Base-by-base conservation (phyloP, 2,888 invertebrate species). In the Abrostola tripartita region DNA sequence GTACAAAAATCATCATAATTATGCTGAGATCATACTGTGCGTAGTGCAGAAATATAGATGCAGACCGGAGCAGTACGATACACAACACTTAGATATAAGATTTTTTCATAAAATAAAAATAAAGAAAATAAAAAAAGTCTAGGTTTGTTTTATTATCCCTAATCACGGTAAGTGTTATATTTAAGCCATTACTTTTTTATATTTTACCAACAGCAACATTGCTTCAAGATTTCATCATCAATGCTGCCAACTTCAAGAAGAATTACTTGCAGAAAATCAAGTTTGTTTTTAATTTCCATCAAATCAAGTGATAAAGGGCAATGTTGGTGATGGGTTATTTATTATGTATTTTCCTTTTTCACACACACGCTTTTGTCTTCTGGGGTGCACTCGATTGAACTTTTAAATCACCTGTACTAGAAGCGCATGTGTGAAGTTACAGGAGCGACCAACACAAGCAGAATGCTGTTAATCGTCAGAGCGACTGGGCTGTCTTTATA, bases 131-230 rank as follows among this genome's bases (percentile, higher is more conserved):
- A 47, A 47, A 47, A 42, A 0, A 47, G 14, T 14, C 8, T 14
- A 44, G 12, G 44, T 47, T 47, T 24, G 44, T 47, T 47, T 47
- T 14, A 47, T 47, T 47, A 47, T 14, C 44, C 44, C 1, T 9
- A 14, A 44, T 0, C 8, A 44, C 7, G 44, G 44, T 44, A 44
- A 44, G 44, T 44, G 6, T 40, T 44, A 44, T 12, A 6, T 6
- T 24, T 44, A 44, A 44, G 44, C 9, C 9, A 24, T 7, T 47
- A 8, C 5, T 44, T 10, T 9, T 14, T 44, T 24, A n/a, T n/a
- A n/a, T 24, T 24, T 24, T 24, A 24, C 24, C 24, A 24, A 24
- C 24, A 14, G 6, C 7, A 14, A 44, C 44, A 24, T 47, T 24
- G 12, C 24, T 24, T 24, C 24, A 2, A 24, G 24, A 24, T 24